Evolutionary conservation across 2,888 invertebrate genomes (phyloP).

Genomic region (Cyclophora albipunctata): DNA sequence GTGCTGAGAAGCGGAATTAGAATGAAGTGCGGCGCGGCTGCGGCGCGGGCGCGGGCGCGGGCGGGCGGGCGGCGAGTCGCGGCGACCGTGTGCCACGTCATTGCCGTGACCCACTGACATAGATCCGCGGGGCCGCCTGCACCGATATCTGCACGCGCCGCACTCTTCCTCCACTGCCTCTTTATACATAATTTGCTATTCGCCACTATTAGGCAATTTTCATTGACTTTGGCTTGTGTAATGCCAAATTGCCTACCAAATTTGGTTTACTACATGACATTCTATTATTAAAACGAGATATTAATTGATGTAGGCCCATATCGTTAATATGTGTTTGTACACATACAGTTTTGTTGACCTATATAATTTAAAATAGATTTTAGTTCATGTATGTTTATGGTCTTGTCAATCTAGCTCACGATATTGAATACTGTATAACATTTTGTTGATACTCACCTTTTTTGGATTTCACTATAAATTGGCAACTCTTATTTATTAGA

Average conservation of each 20-base stretch:
- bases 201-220: slow-evolving; percentile 14
- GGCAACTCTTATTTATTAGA: no score
- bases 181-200: slow-evolving; percentile 38
- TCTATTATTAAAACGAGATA: no score
- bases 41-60: slow-evolving; percentile 33
- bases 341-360: no score
- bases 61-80: slow-evolving; percentile 30
- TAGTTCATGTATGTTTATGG: no score
- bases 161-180: slow-evolving; percentile 55
- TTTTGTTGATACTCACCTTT: no score
- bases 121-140: slow-evolving; percentile 77
- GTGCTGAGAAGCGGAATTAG: slow-evolving; percentile 69
- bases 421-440: no score
- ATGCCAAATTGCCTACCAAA: slow-evolving; percentile 1
- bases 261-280: not conserved
- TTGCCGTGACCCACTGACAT: slow-evolving; percentile 82
- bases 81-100: slow-evolving; percentile 76
- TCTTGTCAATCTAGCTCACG: no score
- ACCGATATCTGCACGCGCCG: slow-evolving; percentile 69
- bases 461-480: no score
- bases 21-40: slow-evolving; percentile 51
- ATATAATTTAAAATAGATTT: no score
- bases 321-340: no score
- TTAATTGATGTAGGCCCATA: no score
- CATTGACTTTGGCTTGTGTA: slow-evolving; percentile 3